A percentile compares a stretch with the other conserved stretches of the same genome.
phyloP scores from a whole-genome alignment of 2,113 vertebrate genomes.

The Epinephelus cyanopodus region DNA sequence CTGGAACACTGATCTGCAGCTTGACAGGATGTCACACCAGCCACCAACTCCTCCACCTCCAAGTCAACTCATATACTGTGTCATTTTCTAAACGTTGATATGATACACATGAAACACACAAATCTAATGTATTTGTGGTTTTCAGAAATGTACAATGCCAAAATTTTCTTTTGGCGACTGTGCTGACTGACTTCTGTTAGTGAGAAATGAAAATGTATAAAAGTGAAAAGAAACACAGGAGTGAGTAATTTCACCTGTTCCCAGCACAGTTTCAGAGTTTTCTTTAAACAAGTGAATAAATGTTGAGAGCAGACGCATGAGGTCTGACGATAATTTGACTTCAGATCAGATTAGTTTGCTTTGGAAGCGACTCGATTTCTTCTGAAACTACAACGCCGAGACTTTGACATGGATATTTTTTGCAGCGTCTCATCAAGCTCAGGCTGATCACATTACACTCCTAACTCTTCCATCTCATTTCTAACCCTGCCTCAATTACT shows the following conservation, averaged over 20 bases:
- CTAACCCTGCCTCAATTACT: constrained; percentile 61
- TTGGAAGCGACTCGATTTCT: constrained; percentile 9
- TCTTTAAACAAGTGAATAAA: background rate
- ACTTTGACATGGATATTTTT: background rate
- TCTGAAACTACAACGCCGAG: background rate
- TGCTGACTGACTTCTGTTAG: too few species aligned
- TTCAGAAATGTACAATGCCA: too few species aligned
- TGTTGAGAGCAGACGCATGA: background rate
- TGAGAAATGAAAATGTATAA: background rate
- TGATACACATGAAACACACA: too few species aligned
- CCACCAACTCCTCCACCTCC: too few species aligned
- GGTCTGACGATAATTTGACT: constrained; percentile 2
- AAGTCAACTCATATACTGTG: too few species aligned
- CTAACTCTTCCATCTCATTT: constrained; percentile 53
- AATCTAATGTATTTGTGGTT: too few species aligned
- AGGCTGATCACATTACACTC: constrained; percentile 28
- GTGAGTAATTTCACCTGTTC: constrained; percentile 17
- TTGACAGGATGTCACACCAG: too few species aligned
- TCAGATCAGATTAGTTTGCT: constrained; percentile 18
- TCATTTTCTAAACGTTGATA: too few species aligned
- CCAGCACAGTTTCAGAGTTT: background rate
- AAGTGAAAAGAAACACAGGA: background rate
- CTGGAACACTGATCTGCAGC: too few species aligned
- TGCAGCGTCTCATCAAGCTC: constrained; percentile 23
- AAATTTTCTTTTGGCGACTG: too few species aligned